These are phyloP conservation scores for Spatulosminthurus flaviceps DNA, from an alignment of 2,888 invertebrate species.

Conservation along the genomic window DNA sequence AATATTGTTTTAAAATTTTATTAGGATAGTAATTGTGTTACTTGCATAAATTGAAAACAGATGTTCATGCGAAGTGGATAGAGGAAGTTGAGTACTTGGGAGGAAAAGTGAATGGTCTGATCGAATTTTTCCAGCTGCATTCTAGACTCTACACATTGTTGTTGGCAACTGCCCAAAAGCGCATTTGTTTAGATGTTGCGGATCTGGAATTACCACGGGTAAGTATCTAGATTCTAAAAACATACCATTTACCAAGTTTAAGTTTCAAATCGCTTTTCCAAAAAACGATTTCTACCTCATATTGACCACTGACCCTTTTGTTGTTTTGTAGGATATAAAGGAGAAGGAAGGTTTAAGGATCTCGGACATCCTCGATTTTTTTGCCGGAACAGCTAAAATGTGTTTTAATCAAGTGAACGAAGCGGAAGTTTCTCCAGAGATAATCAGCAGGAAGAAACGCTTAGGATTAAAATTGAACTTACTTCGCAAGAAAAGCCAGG, in stretches of 20 bases:
- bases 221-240: neutral
- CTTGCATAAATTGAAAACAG: no score
- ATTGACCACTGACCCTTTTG: no score
- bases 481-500: neutral
- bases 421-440: conserved; percentile 4
- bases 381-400: neutral
- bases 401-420: conserved; percentile 22
- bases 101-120: neutral
- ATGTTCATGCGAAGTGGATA: neutral
- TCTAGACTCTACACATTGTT: conserved; percentile 26
- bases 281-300: no score
- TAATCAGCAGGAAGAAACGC: neutral
- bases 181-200: neutral
- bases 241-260: neutral
- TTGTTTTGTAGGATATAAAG: neutral
- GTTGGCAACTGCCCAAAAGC: neutral
- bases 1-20: no score
- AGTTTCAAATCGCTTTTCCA: neutral
- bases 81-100: neutral
- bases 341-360: neutral
- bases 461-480: conserved; percentile 8
- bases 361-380: neutral
- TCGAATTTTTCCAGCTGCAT: neutral
- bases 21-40: no score
- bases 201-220: conserved; percentile 13